Base-by-base conservation (phyloP, 2,113 vertebrate species). In the Rhea pennata region DNA sequence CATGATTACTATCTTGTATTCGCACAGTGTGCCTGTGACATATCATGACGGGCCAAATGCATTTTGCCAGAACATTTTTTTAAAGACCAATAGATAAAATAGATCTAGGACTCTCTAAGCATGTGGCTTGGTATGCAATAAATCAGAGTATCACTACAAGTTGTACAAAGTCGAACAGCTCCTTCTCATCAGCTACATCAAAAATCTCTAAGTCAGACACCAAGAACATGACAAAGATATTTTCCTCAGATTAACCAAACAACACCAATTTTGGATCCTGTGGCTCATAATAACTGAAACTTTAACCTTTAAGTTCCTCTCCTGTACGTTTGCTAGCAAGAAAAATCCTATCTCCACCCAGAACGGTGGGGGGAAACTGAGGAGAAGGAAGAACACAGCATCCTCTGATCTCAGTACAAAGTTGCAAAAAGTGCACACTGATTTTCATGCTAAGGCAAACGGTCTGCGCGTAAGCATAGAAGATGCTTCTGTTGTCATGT, bases 1-100 rank as follows among this genome's bases (percentile, higher is more conserved):
- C 29, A 33, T 17, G 24, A 39, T 19, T 33, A 9, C 24, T 88
- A 58, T 13, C 8, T 66, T 61, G 85, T 40, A 62, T 50, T 4
- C 23, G 13, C 5, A 10, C 46, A 64, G 50, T 58, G 26, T 95
- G 87, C 81, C 66, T 76, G 81, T 84, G 81, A 82, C 53, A 51
- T 54, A 80, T 90, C 56, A 31, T 44, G 81, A 75, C 79, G 39
- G 58, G 10, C 40, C 22, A 80, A 76, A 90, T 92, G 91, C 6
- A 90, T 94, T 89, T 56, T 91, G 70, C 81, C 91, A 48, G 70
- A 82, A 65, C 78, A 48, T 89, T 95, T 95, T 69, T 89, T 84
- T 80, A 75, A 22, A 51, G 22, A 82, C 7, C 20, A 61, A 19
- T 10, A 91, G 29, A 66, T n/a, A 87, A 69, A 92, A 81, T 66